A percentile compares a stretch with the other conserved stretches of the same genome.
Conservation (phyloP, 1,140 invertebrate species). For the Zaprionus lachaisei region DNA sequence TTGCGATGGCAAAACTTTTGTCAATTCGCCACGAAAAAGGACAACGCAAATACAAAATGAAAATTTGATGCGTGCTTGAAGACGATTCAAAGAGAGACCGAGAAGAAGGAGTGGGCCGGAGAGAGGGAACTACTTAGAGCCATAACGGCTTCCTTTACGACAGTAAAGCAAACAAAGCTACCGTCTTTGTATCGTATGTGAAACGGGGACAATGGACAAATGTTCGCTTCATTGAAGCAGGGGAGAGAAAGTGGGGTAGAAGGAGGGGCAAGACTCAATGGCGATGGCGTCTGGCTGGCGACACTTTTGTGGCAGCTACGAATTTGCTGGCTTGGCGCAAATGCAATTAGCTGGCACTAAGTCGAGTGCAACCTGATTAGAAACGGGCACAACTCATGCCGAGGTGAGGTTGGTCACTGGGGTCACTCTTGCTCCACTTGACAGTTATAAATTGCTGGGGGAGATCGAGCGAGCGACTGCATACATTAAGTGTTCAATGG, state of each 20-base stretch:
- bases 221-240: constrained; percentile 10
- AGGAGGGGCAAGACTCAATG: neutral
- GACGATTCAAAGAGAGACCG: constrained; percentile 9
- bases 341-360: constrained; percentile 60
- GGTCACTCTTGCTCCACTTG: neutral
- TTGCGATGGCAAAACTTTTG: constrained; percentile 25
- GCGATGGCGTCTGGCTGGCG: constrained; percentile 50
- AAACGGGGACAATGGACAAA: constrained; percentile 28
- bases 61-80: constrained; percentile 39
- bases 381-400: constrained; percentile 53
- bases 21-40: constrained; percentile 13
- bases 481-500: constrained; percentile 77
- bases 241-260: neutral
- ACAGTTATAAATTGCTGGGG: constrained; percentile 31
- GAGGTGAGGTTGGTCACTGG: constrained; percentile 15
- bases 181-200: constrained; percentile 31
- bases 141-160: neutral
- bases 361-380: constrained; percentile 45
- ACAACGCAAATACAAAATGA: constrained; percentile 21
- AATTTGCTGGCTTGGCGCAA: constrained; percentile 31
- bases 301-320: constrained; percentile 18
- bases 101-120: neutral
- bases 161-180: constrained; percentile 9
- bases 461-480: constrained; percentile 30
- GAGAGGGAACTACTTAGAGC: no score